Evolutionary conservation across 2,888 invertebrate species (phyloP), one percentile per base, ranked within the genome.

Genomic region (Trachelus stipa): DNA sequence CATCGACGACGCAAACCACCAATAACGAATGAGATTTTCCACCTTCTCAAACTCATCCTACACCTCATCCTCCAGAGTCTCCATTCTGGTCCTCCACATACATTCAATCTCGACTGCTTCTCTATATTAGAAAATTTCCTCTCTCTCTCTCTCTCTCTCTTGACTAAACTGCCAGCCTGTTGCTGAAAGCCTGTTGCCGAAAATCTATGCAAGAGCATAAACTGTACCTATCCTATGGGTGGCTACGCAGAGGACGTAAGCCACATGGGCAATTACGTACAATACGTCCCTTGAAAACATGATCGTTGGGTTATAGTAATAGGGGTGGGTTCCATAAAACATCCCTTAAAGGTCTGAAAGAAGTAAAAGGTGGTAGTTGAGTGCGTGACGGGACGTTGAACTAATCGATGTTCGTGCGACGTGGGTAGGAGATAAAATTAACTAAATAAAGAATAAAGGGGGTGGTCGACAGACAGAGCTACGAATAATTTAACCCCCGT

Each of bases 341-440:
- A 23, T 56, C 6, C 56, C 23, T 15, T 56, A 56, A 56, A 56
- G 23, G 56, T 56, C 23, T 56, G 23, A 56, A 56, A 56, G 9
- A 56, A 0, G 56, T 56, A 56, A 23, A 56, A 23, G 56, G 56
- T 23, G 56, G 56, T 1, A 6, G 9, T 23, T 2, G 9, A 56
- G 56, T 56, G 75, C 80, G 80, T 80, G 80, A 78, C 78, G 73
- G 33, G 71, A 56, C 74, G 37, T 78, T 69, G 40, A 73, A 33
- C 80, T 78, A 78, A 80, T 80, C 76, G 78, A 80, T 80, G 76
- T 71, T 69, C 34, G 69, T 80, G 9, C 2, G 23, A 56, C 23
- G 56, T 23, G 56, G 15, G 23, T 56, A 23, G 23, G 56, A 56
- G 56, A 56, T 56, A 56, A 23, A 23, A 56, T 56, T 56, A 56